phyloP scores from a whole-genome alignment of 1,140 invertebrate genomes.

The Chironomus striatipennis region DNA sequence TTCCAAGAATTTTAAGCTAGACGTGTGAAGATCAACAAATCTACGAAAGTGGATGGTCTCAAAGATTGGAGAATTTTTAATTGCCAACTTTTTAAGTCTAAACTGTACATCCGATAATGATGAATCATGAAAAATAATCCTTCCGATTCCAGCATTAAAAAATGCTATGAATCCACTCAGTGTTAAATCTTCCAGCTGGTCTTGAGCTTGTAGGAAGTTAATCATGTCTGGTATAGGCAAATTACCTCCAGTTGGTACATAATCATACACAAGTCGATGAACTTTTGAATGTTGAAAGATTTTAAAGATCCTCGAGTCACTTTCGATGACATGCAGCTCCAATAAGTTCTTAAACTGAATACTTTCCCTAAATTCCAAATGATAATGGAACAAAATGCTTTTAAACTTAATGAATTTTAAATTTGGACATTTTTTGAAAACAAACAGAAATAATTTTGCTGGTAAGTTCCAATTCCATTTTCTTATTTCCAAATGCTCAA shows the following conservation, averaged over 20 bases:
- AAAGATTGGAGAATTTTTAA: background rate
- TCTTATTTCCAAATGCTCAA: background rate
- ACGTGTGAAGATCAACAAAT: background rate
- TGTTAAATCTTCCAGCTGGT: background rate
- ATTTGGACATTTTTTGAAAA: background rate
- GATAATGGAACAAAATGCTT: background rate
- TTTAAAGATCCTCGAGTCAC: background rate
- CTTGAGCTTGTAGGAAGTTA: background rate
- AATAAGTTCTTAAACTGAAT: background rate
- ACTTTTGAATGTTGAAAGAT: background rate
- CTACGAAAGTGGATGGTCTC: background rate
- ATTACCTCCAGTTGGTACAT: background rate
- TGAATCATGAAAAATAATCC: background rate
- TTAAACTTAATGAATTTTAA: background rate
- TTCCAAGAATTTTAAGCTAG: background rate
- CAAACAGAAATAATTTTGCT: background rate
- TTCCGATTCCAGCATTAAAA: background rate
- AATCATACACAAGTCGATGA: background rate
- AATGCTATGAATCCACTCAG: background rate
- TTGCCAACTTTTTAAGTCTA: background rate
- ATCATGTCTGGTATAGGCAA: background rate
- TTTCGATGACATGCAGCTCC: background rate
- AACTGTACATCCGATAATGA: background rate
- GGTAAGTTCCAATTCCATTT: background rate
- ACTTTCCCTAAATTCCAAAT: background rate